These are phyloP conservation scores for Actias luna DNA, from an alignment of 2,888 invertebrate genomes.

Conservation along the genomic window DNA sequence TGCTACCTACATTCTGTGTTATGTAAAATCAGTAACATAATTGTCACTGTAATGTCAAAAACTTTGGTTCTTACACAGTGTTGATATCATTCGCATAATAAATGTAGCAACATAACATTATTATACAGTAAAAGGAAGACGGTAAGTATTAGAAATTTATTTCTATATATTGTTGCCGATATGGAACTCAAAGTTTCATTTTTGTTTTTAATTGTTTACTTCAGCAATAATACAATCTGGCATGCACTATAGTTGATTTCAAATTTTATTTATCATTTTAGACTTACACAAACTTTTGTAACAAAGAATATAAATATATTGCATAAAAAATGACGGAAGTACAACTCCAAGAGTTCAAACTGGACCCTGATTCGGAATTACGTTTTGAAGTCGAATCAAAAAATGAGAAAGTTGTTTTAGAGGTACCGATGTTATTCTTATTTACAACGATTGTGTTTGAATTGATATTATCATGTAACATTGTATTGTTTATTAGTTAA, in stretches of 20 bases:
- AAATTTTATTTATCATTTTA: not conserved
- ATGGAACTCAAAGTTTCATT: not conserved
- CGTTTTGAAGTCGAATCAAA: constrained; percentile 96
- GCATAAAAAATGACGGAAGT: constrained; percentile 68
- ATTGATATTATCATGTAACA: not conserved
- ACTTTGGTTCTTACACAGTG: not conserved
- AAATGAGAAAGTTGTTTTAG: constrained; percentile 90
- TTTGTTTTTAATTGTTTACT: constrained; percentile 1
- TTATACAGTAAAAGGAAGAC: not conserved
- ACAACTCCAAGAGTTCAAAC: constrained; percentile 86
- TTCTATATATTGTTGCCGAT: not conserved
- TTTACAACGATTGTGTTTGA: not conserved
- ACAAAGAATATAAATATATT: not conserved
- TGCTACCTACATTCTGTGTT: too few relatives aligned
- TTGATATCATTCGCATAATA: not conserved
- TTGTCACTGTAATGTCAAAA: not conserved
- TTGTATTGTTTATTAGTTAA: not conserved
- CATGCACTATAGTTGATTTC: not conserved
- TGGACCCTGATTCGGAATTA: constrained; percentile 94
- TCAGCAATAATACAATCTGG: not conserved
- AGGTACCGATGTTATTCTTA: constrained; percentile 73
- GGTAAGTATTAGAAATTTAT: not conserved
- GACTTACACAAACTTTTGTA: not conserved
- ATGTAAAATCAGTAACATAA: too few relatives aligned
- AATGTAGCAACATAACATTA: not conserved